Percentiles rank a stretch among this genome's conserved stretches.
Conservation (phyloP, 2,797 vertebrate genomes). For the Phyllotis vaccarum region DNA sequence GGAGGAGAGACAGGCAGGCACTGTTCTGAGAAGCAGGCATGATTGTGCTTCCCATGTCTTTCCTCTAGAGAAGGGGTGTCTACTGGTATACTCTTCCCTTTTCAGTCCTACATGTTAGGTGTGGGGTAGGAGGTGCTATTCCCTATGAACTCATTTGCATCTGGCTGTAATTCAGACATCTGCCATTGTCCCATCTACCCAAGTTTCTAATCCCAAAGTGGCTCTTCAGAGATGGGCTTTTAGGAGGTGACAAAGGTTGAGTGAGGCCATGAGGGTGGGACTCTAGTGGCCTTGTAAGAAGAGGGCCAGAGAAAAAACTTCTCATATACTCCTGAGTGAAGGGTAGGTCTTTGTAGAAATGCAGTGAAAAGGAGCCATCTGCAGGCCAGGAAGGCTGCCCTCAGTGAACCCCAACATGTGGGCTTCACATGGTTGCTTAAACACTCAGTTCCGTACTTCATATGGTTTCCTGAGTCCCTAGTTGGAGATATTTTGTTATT, state of each 20-base stretch:
- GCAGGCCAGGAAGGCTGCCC: neutral
- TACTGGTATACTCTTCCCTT: neutral
- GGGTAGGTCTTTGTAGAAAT: accelerated
- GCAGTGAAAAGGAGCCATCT: neutral
- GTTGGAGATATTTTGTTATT: neutral
- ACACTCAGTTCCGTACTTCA: neutral
- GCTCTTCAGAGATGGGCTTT: neutral
- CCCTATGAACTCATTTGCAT: no score
- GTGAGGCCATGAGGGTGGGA: neutral
- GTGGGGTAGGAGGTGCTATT: neutral
- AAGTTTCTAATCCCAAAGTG: neutral
- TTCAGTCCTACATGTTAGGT: neutral
- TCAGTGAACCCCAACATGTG: no score
- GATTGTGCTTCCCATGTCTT: neutral
- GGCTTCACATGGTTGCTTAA: neutral
- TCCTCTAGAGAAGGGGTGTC: neutral
- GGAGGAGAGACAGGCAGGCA: neutral
- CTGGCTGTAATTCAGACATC: neutral
- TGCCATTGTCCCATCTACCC: accelerated
- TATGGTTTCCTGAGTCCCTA: neutral
- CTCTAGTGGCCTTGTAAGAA: neutral
- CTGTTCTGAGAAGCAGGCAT: neutral
- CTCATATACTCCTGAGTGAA: neutral
- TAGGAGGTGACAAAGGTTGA: neutral
- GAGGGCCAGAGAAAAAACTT: neutral